Conservation (phyloP, 1,140 invertebrate species). For the Armadillidium nasatum region DNA sequence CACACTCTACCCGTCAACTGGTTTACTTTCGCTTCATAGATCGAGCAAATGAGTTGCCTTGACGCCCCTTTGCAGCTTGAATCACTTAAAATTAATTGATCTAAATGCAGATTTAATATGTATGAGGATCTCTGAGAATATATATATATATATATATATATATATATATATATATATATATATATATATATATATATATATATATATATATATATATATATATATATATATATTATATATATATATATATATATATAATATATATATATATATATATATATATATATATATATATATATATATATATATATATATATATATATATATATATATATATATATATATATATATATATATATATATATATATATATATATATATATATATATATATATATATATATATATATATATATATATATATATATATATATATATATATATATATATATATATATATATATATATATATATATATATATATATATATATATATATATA, state of each 20-base stretch:
- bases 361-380: background rate
- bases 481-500: no score
- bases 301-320: conserved; percentile 25
- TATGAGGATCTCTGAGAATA: background rate
- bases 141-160: conserved; percentile 23
- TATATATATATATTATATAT: background rate
- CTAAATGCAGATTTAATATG: conserved; percentile 5
- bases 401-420: no score
- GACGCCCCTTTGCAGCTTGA: conserved; percentile 1
- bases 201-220: conserved; percentile 22
- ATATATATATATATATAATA: conserved; percentile 5
- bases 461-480: no score
- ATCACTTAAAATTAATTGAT: conserved; percentile 1
- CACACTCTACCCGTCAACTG: conserved; percentile 7
- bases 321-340: conserved; percentile 22
- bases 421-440: no score
- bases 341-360: conserved; percentile 23
- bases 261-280: conserved; percentile 14
- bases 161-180: conserved; percentile 23
- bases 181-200: conserved; percentile 25
- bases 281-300: conserved; percentile 20
- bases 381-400: no score
- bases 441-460: no score
- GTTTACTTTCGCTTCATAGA: background rate
- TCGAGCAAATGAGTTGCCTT: background rate